A percentile compares a stretch with the other conserved stretches of the same genome.
These are phyloP conservation scores for Enteromius thamalakanensis DNA, from an alignment of 2,797 vertebrate species.

Conservation along the genomic window DNA sequence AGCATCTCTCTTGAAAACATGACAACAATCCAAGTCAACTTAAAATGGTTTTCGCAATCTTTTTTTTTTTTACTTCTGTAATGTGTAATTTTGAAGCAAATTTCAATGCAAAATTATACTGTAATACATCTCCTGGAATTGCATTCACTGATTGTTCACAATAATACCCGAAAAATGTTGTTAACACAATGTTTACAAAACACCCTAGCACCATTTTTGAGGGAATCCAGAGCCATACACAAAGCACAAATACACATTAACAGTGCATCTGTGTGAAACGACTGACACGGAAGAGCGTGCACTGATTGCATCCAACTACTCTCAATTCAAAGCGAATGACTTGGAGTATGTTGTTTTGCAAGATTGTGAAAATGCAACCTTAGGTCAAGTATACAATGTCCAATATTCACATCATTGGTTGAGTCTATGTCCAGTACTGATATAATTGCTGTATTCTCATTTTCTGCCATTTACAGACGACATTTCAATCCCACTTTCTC, in stretches of 20 bases:
- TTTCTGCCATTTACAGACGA: conserved; percentile 24
- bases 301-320: neutral
- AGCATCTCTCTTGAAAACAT: neutral
- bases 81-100: neutral
- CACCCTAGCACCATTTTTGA: no score
- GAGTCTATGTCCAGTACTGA: neutral
- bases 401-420: neutral
- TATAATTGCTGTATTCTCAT: neutral
- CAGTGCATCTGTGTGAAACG: no score
- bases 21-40: neutral
- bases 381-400: neutral
- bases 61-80: neutral
- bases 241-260: no score
- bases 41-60: neutral
- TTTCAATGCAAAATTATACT: neutral
- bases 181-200: neutral
- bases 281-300: no score
- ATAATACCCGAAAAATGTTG: neutral
- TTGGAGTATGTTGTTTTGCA: neutral
- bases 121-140: neutral
- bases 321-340: neutral
- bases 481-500: conserved; percentile 13
- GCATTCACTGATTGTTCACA: neutral
- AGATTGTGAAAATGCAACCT: neutral
- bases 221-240: no score